Evolutionary conservation across 2,797 vertebrate genomes (phyloP).

Genomic region (Spinus olivaceus): DNA sequence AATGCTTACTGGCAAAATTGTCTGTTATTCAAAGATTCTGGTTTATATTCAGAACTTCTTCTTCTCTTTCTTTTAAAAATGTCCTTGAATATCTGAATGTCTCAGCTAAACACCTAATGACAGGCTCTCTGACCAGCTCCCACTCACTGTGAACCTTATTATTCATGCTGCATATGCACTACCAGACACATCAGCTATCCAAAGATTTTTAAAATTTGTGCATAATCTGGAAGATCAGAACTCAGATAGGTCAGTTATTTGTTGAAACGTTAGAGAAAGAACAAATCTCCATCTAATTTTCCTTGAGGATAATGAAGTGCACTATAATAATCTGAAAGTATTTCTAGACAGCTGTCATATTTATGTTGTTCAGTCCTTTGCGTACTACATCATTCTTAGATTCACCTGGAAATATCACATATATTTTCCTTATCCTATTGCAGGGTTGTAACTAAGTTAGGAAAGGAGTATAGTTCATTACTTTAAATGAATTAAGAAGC

Average conservation of each 20-base stretch:
- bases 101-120: not conserved
- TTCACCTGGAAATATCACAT: not conserved
- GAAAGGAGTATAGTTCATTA: not conserved
- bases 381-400: not conserved
- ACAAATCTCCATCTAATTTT: not conserved
- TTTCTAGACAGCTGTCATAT: not conserved
- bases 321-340: not conserved
- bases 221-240: not conserved
- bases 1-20: not conserved
- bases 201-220: not conserved
- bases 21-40: not conserved
- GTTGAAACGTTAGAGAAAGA: not conserved
- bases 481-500: not conserved
- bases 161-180: not conserved
- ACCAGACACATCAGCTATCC: not conserved
- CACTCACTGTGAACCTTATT: not conserved
- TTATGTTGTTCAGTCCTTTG: not conserved
- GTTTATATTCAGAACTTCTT: not conserved
- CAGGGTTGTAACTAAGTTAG: not conserved
- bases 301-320: not conserved
- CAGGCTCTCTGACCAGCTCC: not conserved
- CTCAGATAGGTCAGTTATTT: not conserved
- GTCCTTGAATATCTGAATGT: not conserved
- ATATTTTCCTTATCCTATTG: not conserved
- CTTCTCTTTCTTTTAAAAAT: not conserved